Conservation (phyloP, 2,797 vertebrate genomes). For the Microctenopoma lineatum region DNA sequence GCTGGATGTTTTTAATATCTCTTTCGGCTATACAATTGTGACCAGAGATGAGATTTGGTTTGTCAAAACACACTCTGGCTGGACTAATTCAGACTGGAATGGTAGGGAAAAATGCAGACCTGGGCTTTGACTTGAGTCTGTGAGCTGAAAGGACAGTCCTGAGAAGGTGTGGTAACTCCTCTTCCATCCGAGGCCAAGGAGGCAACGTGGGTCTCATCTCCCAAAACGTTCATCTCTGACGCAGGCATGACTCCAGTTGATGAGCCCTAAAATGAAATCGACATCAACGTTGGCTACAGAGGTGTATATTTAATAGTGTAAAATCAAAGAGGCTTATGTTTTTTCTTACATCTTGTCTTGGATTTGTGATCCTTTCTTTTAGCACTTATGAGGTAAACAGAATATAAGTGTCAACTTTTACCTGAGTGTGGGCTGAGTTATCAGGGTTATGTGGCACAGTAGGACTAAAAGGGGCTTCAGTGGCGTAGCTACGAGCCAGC, state of each 20-base stretch:
- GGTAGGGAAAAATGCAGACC: slow-evolving; percentile 5
- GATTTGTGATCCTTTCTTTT: not conserved
- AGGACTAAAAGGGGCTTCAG: slow-evolving; percentile 59
- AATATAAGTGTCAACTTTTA: slow-evolving; percentile 20
- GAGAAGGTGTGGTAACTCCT: slow-evolving; percentile 45
- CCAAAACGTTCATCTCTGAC: slow-evolving; percentile 40
- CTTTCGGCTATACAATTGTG: slow-evolving; percentile 23
- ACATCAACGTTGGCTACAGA: not conserved
- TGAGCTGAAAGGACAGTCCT: slow-evolving; percentile 56
- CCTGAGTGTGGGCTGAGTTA: slow-evolving; percentile 26
- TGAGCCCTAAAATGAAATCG: slow-evolving; percentile 46
- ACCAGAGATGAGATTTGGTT: slow-evolving; percentile 44
- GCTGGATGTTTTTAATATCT: not conserved
- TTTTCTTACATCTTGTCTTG: not conserved
- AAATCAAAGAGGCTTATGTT: not conserved
- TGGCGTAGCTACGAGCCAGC: slow-evolving; percentile 67
- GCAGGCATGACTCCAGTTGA: slow-evolving; percentile 37
- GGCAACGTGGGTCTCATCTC: slow-evolving; percentile 47
- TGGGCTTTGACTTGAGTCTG: slow-evolving; percentile 56
- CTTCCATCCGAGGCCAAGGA: slow-evolving; percentile 58
- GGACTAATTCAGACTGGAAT: slow-evolving; percentile 11
- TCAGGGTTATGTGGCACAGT: slow-evolving; percentile 20
- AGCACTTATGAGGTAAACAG: not conserved
- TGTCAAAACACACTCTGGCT: slow-evolving; percentile 6
- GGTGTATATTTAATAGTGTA: not conserved